These are phyloP conservation scores for Cheilosia soror DNA, from an alignment of 2,888 invertebrate species.

Conservation along the genomic window DNA sequence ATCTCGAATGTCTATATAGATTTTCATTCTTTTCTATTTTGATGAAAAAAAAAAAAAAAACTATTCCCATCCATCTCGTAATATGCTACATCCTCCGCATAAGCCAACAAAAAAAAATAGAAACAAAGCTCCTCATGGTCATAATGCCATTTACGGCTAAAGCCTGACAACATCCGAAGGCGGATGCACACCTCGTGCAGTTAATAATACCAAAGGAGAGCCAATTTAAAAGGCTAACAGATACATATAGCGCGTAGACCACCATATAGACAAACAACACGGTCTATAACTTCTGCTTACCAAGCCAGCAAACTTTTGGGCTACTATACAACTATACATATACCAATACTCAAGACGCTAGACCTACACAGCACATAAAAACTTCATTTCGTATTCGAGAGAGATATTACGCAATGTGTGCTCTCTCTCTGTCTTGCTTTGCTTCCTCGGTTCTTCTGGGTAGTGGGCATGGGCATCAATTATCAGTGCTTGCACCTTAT, in stretches of 20 bases:
- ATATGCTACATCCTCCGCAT: conserved; percentile 70
- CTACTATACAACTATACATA: neutral
- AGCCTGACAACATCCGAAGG: conserved; percentile 77
- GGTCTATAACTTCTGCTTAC: neutral
- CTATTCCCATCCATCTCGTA: conserved; percentile 39
- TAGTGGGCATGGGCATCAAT: conserved; percentile 51
- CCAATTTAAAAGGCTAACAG: conserved; percentile 48
- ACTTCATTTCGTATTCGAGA: conserved; percentile 6
- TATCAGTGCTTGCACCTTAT: conserved; percentile 65
- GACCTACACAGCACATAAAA: neutral
- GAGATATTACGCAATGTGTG: conserved; percentile 14
- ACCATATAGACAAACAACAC: conserved; percentile 16
- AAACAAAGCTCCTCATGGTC: conserved; percentile 80
- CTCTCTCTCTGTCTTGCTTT: conserved; percentile 41
- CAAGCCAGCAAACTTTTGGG: conserved; percentile 19
- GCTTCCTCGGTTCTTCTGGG: conserved; percentile 59
- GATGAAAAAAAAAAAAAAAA: conserved; percentile 19
- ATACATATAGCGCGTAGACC: conserved; percentile 22
- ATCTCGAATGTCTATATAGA: neutral
- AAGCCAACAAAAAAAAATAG: conserved; percentile 46
- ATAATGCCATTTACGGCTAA: conserved; percentile 81
- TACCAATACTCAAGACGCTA: neutral
- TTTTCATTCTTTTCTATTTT: neutral
- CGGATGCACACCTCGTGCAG: conserved; percentile 73
- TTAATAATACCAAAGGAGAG: conserved; percentile 66